Conservation (phyloP, 2,797 vertebrate genomes). For the Enteromius thamalakanensis region DNA sequence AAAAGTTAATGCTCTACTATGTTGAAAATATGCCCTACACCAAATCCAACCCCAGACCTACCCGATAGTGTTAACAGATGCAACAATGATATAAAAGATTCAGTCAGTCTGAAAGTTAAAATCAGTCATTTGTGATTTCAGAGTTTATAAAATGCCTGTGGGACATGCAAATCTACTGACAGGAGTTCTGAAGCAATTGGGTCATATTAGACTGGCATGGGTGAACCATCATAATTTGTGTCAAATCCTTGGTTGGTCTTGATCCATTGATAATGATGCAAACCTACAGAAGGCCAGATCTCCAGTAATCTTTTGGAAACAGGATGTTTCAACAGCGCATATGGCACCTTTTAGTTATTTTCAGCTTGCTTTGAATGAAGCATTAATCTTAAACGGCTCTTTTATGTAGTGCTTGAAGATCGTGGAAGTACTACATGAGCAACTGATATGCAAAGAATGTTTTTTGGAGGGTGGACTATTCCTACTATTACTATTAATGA, state of each 20-base stretch:
- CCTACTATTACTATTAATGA: background rate
- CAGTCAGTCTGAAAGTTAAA: background rate
- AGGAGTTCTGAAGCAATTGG: background rate
- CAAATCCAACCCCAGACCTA: too few relatives aligned
- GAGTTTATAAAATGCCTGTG: background rate
- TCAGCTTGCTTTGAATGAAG: background rate
- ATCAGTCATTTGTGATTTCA: background rate
- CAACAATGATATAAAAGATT: background rate
- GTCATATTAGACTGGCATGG: constrained; percentile 15
- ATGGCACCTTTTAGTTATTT: background rate
- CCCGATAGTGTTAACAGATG: too few relatives aligned
- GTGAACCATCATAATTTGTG: background rate
- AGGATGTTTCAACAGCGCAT: background rate
- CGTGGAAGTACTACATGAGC: background rate
- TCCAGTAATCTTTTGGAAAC: background rate
- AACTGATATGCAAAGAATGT: background rate
- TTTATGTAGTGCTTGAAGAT: background rate
- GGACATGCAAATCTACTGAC: background rate
- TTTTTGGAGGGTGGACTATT: background rate
- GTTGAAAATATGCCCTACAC: too few relatives aligned
- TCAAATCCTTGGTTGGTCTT: constrained; percentile 17
- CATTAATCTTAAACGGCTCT: background rate
- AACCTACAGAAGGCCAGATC: background rate
- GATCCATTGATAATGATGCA: constrained; percentile 10
- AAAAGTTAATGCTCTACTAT: too few relatives aligned